These are phyloP conservation scores for Loxodonta africana DNA, from an alignment of 2,113 vertebrate genomes.

Conservation along the genomic window DNA sequence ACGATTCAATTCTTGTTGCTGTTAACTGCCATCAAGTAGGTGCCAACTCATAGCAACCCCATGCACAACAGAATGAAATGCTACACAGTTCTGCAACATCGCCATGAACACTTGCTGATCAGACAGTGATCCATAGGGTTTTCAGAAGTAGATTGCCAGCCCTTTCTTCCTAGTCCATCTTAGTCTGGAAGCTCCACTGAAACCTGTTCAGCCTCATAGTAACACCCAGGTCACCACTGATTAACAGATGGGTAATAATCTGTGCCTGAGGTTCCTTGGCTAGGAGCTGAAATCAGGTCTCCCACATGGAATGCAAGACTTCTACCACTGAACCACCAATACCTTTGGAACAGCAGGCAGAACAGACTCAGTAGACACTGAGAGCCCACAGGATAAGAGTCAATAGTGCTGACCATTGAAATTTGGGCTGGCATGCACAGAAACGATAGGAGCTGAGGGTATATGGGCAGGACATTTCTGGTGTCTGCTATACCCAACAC, in stretches of 20 bases:
- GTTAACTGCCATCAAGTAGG: too few relatives aligned
- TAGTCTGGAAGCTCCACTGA: too few relatives aligned
- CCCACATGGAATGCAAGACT: neutral
- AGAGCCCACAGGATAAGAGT: neutral
- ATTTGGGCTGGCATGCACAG: neutral
- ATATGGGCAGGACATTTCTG: neutral
- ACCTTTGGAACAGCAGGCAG: neutral
- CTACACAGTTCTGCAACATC: too few relatives aligned
- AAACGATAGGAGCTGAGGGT: neutral
- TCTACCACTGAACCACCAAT: neutral
- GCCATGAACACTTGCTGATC: too few relatives aligned
- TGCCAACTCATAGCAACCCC: too few relatives aligned
- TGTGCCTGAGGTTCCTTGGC: neutral
- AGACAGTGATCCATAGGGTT: too few relatives aligned
- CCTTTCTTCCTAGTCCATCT: too few relatives aligned
- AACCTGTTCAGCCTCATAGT: too few relatives aligned
- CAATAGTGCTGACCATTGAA: neutral
- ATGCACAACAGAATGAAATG: too few relatives aligned
- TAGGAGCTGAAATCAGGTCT: neutral
- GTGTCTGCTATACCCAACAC: neutral
- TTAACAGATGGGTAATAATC: neutral
- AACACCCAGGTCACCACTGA: too few relatives aligned
- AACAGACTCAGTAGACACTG: neutral
- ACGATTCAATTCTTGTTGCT: neutral
- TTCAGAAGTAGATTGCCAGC: too few relatives aligned